A percentile compares a stretch with the other conserved stretches of the same genome.
These are phyloP conservation scores for Riparia riparia DNA, from an alignment of 2,113 vertebrate species.

Conservation along the genomic window DNA sequence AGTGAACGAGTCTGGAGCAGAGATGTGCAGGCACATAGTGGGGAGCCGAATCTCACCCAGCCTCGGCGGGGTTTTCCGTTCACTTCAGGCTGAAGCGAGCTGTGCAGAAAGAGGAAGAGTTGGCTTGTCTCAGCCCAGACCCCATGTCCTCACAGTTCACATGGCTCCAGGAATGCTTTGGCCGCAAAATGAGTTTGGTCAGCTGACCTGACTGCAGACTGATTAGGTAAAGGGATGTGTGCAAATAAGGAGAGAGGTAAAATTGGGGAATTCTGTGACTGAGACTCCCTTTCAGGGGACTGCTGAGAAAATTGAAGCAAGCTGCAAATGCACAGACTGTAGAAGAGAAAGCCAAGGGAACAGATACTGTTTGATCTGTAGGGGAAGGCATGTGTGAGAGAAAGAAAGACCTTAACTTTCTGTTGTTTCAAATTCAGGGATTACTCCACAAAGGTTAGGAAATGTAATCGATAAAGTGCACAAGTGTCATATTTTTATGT, in stretches of 20 bases:
- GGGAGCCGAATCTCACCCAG: neutral
- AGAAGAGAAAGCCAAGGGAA: neutral
- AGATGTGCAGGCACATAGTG: neutral
- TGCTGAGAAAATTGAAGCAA: neutral
- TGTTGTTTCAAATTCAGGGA: neutral
- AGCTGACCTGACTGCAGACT: neutral
- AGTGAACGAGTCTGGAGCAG: neutral
- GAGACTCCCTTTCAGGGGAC: neutral
- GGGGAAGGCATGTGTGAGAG: neutral
- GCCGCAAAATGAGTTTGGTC: neutral
- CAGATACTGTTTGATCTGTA: neutral
- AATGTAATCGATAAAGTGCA: neutral
- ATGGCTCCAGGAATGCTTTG: neutral
- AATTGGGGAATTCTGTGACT: neutral
- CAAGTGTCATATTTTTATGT: neutral
- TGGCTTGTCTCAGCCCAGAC: neutral
- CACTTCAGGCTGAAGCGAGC: neutral
- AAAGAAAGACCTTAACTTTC: neutral
- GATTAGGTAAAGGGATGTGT: neutral
- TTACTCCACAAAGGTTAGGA: constrained; percentile 1
- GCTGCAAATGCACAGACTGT: neutral
- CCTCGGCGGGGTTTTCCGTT: neutral
- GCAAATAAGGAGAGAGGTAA: neutral
- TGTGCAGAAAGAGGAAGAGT: neutral
- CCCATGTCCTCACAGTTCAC: neutral